These are phyloP conservation scores for Philhelius pedissequus DNA, from an alignment of 2,888 invertebrate genomes.

Conservation along the genomic window DNA sequence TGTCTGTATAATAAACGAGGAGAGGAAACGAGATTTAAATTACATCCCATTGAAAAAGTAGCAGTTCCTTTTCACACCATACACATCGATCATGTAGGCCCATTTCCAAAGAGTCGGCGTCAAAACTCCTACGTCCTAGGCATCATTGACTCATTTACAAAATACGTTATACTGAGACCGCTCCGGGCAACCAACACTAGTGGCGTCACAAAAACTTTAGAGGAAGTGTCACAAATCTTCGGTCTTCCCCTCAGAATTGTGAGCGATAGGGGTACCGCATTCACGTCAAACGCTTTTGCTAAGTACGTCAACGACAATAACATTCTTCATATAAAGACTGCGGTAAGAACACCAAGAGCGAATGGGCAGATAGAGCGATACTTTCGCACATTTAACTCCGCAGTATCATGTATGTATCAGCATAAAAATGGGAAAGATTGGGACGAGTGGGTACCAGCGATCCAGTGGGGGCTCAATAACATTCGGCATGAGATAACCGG, in stretches of 20 bases:
- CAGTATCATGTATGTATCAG: not conserved
- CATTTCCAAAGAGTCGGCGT: constrained; percentile 11
- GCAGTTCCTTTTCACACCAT: constrained; percentile 18
- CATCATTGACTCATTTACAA: too few relatives aligned
- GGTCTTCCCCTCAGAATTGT: constrained; percentile 69
- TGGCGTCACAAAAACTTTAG: not conserved
- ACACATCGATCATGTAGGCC: too few relatives aligned
- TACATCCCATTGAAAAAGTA: not conserved
- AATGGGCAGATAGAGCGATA: constrained; percentile 66
- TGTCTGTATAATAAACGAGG: not conserved
- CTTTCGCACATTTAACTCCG: constrained; percentile 1
- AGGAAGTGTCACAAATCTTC: constrained; percentile 50
- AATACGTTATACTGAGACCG: constrained; percentile 29
- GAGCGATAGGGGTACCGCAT: constrained; percentile 69
- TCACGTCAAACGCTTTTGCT: constrained; percentile 61
- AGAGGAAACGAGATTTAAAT: not conserved
- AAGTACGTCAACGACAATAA: constrained; percentile 51
- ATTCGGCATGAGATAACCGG: too few relatives aligned
- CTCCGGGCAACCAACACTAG: constrained; percentile 4
- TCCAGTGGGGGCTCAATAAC: not conserved
- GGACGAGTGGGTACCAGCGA: not conserved
- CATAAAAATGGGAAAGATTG: not conserved
- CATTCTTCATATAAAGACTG: constrained; percentile 49
- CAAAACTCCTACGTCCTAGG: constrained; percentile 3
- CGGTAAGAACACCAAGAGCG: constrained; percentile 21